Conservation (phyloP, 2,797 vertebrate genomes). For the Myotis myotis region DNA sequence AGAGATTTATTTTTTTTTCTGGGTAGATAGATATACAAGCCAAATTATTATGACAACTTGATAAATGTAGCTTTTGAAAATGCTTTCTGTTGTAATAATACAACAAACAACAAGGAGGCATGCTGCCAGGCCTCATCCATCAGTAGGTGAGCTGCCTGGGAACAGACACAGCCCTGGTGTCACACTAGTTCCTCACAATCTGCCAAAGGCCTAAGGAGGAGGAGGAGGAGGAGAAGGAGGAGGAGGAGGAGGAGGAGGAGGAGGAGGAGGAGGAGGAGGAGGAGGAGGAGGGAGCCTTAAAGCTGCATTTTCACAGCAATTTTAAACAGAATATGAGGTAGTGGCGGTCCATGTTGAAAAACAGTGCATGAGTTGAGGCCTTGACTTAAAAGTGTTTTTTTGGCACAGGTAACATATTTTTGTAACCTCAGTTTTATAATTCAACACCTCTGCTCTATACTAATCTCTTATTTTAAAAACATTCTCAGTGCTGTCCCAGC, state of each 20-base stretch:
- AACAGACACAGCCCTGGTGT: slow-evolving; percentile 41
- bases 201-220: slow-evolving; percentile 1
- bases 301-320: slow-evolving; percentile 20
- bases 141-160: slow-evolving; percentile 48
- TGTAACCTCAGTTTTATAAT: slow-evolving; percentile 63
- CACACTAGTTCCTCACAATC: neutral
- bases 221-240: neutral
- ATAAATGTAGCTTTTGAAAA: slow-evolving; percentile 72
- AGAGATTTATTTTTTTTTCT: slow-evolving; percentile 56
- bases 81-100: slow-evolving; percentile 67
- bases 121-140: slow-evolving; percentile 57
- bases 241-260: neutral
- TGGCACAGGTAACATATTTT: slow-evolving; percentile 65
- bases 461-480: slow-evolving; percentile 49
- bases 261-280: neutral
- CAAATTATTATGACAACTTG: slow-evolving; percentile 65
- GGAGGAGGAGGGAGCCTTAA: neutral
- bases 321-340: slow-evolving; percentile 21
- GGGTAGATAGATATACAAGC: slow-evolving; percentile 59
- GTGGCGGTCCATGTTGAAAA: neutral
- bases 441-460: slow-evolving; percentile 66
- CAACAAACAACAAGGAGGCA: slow-evolving; percentile 71
- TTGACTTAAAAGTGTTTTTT: slow-evolving; percentile 59
- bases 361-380: slow-evolving; percentile 6
- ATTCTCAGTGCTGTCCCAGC: slow-evolving; percentile 44